phyloP scores from a whole-genome alignment of 37 sponge, comb jelly and placozoan genomes.

The Petrosia ficiformis region DNA sequence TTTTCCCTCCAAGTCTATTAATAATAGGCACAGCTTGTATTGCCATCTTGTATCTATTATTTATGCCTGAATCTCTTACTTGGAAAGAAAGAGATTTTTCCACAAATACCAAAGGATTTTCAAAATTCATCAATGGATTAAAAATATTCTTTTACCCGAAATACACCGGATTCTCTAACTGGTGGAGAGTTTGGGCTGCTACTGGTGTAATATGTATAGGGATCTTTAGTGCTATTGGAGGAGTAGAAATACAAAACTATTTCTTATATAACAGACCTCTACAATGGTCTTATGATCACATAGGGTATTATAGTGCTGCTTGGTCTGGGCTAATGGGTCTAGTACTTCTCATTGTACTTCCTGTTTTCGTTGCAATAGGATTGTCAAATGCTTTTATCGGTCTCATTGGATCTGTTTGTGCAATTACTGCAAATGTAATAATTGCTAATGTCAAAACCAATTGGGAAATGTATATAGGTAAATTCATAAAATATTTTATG shows the following conservation, averaged over 20 bases:
- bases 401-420: background rate
- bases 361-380: slow-evolving; percentile 29
- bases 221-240: slow-evolving; percentile 15
- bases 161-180: slow-evolving; percentile 4
- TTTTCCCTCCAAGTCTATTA: slow-evolving; percentile 5
- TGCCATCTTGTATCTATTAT: slow-evolving; percentile 18
- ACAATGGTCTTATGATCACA: slow-evolving; percentile 23
- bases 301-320: slow-evolving; percentile 14
- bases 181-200: slow-evolving; percentile 52
- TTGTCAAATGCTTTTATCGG: background rate
- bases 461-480: background rate
- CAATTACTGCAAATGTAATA: background rate
- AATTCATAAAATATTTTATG: too few species aligned
- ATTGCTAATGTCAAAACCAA: background rate
- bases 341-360: slow-evolving; percentile 31
- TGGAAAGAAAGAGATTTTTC: background rate
- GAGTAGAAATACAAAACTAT: background rate
- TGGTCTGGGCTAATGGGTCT: background rate
- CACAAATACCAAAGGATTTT: background rate
- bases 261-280: slow-evolving; percentile 41
- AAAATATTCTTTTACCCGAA: slow-evolving; percentile 36
- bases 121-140: slow-evolving; percentile 11
- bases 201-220: background rate
- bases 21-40: slow-evolving; percentile 1
- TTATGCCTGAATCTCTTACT: slow-evolving; percentile 40